Evolutionary conservation across 2,113 vertebrate genomes (phyloP).

Genomic region (Madoqua kirkii): DNA sequence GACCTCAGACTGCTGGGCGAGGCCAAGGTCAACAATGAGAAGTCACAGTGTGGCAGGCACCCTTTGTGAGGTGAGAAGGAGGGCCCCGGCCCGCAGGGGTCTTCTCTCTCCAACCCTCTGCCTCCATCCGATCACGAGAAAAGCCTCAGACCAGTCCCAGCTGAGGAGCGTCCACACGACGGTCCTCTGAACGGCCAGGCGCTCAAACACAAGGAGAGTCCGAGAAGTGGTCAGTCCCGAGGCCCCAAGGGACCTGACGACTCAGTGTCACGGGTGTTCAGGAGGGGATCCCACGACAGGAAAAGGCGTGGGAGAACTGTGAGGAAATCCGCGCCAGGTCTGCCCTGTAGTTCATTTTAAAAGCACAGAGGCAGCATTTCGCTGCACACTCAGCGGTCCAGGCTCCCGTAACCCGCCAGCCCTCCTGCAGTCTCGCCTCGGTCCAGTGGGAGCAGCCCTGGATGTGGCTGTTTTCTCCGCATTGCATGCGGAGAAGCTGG

Average conservation of each 20-base stretch:
- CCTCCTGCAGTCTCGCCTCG: not conserved
- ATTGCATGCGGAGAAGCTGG: not conserved
- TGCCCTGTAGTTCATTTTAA: not conserved
- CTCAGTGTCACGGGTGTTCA: not conserved
- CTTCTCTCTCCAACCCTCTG: not conserved
- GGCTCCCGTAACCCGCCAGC: rapidly evolving
- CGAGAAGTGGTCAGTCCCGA: not conserved
- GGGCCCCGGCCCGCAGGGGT: rapidly evolving
- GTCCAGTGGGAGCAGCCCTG: not conserved
- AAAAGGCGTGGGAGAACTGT: rapidly evolving
- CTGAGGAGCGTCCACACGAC: rapidly evolving
- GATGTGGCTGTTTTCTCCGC: not conserved
- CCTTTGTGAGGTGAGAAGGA: not conserved
- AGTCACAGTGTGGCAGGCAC: rapidly evolving
- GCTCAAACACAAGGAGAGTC: too few species aligned
- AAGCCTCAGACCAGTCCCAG: not conserved
- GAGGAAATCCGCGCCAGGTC: rapidly evolving
- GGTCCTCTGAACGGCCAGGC: not conserved
- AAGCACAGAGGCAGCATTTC: not conserved
- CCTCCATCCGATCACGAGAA: not conserved
- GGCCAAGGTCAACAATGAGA: not conserved
- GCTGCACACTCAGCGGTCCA: rapidly evolving
- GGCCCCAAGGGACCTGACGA: rapidly evolving
- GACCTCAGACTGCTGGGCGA: too few species aligned
- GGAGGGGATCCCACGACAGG: not conserved